A percentile compares a stretch with the other conserved stretches of the same genome.
These are phyloP conservation scores for Aegithalos caudatus DNA, from an alignment of 2,113 vertebrate species.

Conservation along the genomic window DNA sequence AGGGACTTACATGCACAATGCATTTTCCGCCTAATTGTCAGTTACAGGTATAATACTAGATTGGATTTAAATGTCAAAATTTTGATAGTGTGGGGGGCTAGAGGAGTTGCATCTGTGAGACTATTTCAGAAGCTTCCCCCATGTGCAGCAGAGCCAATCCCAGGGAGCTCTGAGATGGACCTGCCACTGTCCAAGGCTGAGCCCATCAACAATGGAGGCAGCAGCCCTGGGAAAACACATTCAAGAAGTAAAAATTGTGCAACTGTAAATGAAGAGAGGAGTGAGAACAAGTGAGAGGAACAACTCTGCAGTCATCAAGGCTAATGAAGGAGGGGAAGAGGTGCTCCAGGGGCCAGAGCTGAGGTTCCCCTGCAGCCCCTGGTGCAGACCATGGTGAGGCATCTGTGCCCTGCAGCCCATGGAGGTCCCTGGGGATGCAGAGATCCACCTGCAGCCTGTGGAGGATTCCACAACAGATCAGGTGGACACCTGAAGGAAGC, in stretches of 20 bases:
- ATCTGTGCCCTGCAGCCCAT: neutral
- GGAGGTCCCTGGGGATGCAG: accelerated
- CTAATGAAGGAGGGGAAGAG: neutral
- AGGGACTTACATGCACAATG: neutral
- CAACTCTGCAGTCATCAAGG: too few relatives aligned
- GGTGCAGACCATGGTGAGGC: neutral
- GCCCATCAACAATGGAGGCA: accelerated
- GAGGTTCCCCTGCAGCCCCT: neutral
- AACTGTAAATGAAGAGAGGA: neutral
- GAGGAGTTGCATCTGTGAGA: neutral
- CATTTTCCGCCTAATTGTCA: neutral
- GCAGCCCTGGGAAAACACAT: accelerated
- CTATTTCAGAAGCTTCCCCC: neutral
- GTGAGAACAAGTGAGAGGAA: neutral
- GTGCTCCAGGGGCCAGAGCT: accelerated
- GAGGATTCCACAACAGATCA: accelerated
- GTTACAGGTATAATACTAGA: neutral
- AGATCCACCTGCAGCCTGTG: neutral
- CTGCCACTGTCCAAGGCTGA: accelerated
- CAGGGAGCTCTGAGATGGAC: accelerated
- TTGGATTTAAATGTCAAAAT: neutral
- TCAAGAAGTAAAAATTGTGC: neutral
- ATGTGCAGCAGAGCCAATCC: neutral
- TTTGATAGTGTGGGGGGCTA: neutral
- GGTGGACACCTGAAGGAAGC: neutral